A percentile compares a stretch with the other conserved stretches of the same genome.
These are phyloP conservation scores for Drosophila siamana DNA, from an alignment of 2,888 invertebrate genomes.

Conservation along the genomic window DNA sequence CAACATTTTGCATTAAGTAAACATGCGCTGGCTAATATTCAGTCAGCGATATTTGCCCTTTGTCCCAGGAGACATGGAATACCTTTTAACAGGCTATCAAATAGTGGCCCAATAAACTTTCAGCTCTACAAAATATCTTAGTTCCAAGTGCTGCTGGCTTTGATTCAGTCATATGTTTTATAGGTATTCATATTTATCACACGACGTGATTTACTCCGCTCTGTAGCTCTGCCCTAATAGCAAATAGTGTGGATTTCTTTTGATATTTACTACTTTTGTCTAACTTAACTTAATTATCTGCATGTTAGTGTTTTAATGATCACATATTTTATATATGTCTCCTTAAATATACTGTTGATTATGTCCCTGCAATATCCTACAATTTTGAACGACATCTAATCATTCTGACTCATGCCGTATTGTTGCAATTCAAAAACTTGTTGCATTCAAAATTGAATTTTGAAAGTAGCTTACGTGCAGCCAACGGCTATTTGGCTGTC, in stretches of 20 bases:
- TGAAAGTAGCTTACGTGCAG: background rate
- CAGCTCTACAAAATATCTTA: background rate
- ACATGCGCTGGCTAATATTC: slow-evolving; percentile 26
- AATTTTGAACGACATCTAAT: background rate
- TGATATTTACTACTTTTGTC: too few species aligned
- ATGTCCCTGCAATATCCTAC: too few species aligned
- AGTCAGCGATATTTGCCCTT: background rate
- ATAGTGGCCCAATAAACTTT: background rate
- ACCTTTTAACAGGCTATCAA: background rate
- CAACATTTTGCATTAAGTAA: slow-evolving; percentile 40
- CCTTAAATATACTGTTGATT: too few species aligned
- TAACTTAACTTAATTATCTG: too few species aligned
- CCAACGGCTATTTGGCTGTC: slow-evolving; percentile 17
- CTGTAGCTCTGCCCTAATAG: too few species aligned
- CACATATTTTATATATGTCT: too few species aligned
- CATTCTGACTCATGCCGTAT: background rate
- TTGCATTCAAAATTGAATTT: background rate
- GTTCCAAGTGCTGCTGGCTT: background rate
- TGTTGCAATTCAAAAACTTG: background rate
- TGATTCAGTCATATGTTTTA: background rate
- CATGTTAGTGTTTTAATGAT: too few species aligned
- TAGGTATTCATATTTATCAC: background rate
- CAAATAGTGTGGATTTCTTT: too few species aligned
- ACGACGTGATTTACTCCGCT: background rate
- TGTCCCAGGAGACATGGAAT: slow-evolving; percentile 9